Evolutionary conservation across 2,113 vertebrate genomes (phyloP).

Genomic region (Oophaga pumilio): DNA sequence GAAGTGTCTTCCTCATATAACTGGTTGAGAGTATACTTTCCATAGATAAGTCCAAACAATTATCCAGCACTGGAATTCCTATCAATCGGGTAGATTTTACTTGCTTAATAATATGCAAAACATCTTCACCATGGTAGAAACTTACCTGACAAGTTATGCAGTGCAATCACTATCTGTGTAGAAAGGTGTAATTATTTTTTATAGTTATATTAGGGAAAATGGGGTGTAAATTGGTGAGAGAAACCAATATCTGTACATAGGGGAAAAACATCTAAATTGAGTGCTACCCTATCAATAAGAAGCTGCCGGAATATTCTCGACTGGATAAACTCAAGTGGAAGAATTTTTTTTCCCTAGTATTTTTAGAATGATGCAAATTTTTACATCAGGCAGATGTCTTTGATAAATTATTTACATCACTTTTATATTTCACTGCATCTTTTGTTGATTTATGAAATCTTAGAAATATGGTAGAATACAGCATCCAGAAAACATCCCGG

Average conservation of each 20-base stretch:
- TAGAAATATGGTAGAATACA: background rate
- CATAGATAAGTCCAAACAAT: too few species aligned
- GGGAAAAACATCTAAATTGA: background rate
- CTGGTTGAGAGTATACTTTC: too few species aligned
- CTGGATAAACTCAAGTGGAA: background rate
- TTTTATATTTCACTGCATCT: conserved; percentile 8
- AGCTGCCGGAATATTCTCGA: background rate
- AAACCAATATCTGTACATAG: background rate
- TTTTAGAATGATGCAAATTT: conserved; percentile 6
- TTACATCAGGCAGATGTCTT: conserved; percentile 1
- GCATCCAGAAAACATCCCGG: background rate
- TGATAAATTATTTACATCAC: conserved; percentile 43
- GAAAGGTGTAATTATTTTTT: background rate
- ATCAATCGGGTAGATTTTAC: too few species aligned
- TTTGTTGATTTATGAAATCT: conserved; percentile 21
- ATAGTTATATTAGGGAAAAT: background rate
- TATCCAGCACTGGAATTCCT: too few species aligned
- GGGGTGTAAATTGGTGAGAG: background rate
- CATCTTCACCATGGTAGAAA: background rate
- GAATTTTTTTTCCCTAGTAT: background rate
- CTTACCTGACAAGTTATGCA: background rate
- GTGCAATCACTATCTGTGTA: background rate
- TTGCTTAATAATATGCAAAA: background rate
- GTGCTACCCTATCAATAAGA: background rate
- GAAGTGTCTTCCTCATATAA: too few species aligned